Conservation (phyloP, 35 echinoderm and acorn worm genomes). For the Eucidaris tribuloides region DNA sequence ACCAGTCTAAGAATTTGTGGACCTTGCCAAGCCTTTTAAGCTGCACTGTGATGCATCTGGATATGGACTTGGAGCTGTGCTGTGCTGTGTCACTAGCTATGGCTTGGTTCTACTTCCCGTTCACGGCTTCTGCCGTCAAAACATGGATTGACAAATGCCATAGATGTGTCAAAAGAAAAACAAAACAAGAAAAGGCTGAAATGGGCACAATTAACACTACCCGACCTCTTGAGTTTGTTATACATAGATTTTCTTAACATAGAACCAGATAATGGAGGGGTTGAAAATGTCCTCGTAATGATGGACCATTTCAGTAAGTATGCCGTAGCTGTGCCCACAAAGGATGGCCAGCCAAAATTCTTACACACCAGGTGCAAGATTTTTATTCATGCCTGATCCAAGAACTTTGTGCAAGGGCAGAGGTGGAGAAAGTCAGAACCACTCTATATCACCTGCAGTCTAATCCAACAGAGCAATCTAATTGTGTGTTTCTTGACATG, state of each 20-base stretch:
- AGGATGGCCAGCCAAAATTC: no score
- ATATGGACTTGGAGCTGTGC: constrained; percentile 42
- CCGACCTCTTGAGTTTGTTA: constrained; percentile 46
- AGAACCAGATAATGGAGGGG: constrained; percentile 38
- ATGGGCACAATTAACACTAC: constrained; percentile 49
- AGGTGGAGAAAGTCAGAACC: no score
- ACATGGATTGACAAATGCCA: constrained; percentile 34
- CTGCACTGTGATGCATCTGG: constrained; percentile 55
- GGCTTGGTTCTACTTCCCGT: constrained; percentile 51
- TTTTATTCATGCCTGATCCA: no score
- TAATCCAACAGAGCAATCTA: no score
- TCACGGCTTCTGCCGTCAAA: constrained; percentile 22
- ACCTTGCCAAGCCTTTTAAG: no score
- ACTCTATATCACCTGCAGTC: no score
- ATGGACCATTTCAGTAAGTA: constrained; percentile 14
- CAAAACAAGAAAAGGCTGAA: constrained; percentile 20
- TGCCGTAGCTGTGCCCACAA: neutral
- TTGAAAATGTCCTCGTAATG: neutral
- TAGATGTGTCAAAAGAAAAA: constrained; percentile 44
- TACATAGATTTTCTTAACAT: constrained; percentile 67
- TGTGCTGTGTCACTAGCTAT: neutral
- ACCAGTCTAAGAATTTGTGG: neutral
- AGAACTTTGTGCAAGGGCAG: no score
- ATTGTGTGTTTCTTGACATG: no score
- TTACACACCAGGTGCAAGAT: no score